Conservation (phyloP, 2,888 invertebrate species). For the Scaptomyza tumidula region DNA sequence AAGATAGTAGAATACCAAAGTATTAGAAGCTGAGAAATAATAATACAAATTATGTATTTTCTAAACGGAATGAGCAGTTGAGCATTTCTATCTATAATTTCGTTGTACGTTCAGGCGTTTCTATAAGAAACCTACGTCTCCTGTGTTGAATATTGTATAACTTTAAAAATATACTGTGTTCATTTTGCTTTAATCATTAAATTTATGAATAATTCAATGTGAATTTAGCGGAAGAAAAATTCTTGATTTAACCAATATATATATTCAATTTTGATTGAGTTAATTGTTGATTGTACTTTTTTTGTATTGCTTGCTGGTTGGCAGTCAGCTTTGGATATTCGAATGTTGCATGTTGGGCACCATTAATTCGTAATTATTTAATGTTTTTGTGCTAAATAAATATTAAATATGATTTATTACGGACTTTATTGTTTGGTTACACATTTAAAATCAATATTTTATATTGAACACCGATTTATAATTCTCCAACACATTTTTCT, state of each 20-base stretch:
- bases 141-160: neutral
- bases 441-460: no score
- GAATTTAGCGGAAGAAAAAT: no score
- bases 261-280: no score
- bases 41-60: no score
- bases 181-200: neutral
- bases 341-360: neutral
- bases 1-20: no score
- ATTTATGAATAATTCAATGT: neutral
- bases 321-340: neutral
- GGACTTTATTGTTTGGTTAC: neutral
- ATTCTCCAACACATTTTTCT: neutral
- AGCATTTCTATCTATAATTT: no score
- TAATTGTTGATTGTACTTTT: neutral
- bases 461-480: neutral
- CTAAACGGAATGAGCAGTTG: no score
- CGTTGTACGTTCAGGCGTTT: no score
- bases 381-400: neutral
- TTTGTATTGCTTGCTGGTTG: neutral
- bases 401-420: neutral
- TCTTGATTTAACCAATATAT: no score
- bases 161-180: neutral
- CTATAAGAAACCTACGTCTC: no score
- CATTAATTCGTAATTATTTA: neutral
- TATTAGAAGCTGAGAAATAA: no score